Conservation (phyloP, 1,140 invertebrate genomes). For the Saxidomus purpurata region DNA sequence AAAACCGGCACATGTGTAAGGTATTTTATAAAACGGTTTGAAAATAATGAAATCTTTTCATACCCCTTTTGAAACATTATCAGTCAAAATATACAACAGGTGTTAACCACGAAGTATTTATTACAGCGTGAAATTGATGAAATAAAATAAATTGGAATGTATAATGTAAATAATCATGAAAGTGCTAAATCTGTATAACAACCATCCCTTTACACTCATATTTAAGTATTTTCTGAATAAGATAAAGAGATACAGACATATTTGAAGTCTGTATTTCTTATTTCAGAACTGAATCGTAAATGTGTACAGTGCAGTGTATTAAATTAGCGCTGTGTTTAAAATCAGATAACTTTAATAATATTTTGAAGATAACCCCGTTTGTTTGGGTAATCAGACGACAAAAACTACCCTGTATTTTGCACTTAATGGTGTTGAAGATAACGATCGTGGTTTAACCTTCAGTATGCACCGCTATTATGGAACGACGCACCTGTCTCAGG, state of each 20-base stretch:
- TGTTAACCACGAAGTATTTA: neutral
- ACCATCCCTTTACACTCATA: neutral
- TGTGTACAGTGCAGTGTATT: no score
- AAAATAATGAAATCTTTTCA: conserved; percentile 24
- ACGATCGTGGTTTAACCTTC: neutral
- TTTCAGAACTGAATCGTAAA: no score
- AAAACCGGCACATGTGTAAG: no score
- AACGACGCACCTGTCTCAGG: no score
- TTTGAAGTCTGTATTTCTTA: no score
- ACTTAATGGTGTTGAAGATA: conserved; percentile 22
- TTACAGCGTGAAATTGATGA: conserved; percentile 23
- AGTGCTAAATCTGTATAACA: neutral
- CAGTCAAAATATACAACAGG: neutral
- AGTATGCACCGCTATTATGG: neutral
- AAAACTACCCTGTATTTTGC: conserved; percentile 14
- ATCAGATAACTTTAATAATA: conserved; percentile 4
- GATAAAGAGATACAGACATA: no score
- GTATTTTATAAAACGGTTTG: neutral
- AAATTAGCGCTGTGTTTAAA: neutral
- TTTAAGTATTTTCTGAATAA: no score
- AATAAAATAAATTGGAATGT: conserved; percentile 3
- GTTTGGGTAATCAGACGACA: neutral
- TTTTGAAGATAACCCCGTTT: conserved; percentile 15
- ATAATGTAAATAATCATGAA: conserved; percentile 21
- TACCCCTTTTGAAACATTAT: neutral